Evolutionary conservation across 1,140 invertebrate species (phyloP), one percentile per base, ranked within the genome.

Genomic region (Caenorhabditis elegans): DNA sequence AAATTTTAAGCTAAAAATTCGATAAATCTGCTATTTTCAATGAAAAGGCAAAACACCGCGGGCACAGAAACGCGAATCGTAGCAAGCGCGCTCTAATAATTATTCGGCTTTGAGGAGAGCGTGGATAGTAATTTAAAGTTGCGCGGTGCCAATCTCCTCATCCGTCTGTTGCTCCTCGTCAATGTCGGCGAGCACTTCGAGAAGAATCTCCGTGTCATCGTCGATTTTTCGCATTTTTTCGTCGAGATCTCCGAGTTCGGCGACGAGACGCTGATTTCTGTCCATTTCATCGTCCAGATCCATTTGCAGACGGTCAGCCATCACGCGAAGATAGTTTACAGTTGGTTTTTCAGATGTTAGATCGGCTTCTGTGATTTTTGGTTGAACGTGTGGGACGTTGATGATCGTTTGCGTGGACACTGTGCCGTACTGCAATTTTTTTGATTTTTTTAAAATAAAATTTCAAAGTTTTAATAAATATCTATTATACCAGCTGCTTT

Each of bases 191-290:
- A 70, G 34, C 31, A 70, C 60, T 10, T 70, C 60, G 17, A 70
- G n/a, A 39, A 70, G 60, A 43, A 70, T 70, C 60, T 70, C 60
- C 34, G 22, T 70, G 19, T 70, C 60, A 13, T 70, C 60, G 34
- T 70, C 60, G 19, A 70, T 36, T 13, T 70, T 36, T 22, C 34
- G 6, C 11, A 22, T n/a, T 39, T 39, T 11, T 13, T 70, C 60
- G 3, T 43, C 60, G 24, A 70, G 28, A 70, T 70, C 60, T 6
- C 60, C 31, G 17, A 70, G 19, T 13, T 70, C 60, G 13, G 1
- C 17, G 10, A 39, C 34, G 5, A 70, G 34, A 10, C 34, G 31
- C 6, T 28, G 34, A 34, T 70, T 70, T 39, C 19, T 5, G 24
- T 39, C 34, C 3, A 70, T 8, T n/a, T 70, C 31, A 70, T 70